Percentiles rank a stretch among this genome's conserved stretches.
Evolutionary conservation across 1,140 invertebrate genomes (phyloP).

Genomic region (Bombus balteatus): DNA sequence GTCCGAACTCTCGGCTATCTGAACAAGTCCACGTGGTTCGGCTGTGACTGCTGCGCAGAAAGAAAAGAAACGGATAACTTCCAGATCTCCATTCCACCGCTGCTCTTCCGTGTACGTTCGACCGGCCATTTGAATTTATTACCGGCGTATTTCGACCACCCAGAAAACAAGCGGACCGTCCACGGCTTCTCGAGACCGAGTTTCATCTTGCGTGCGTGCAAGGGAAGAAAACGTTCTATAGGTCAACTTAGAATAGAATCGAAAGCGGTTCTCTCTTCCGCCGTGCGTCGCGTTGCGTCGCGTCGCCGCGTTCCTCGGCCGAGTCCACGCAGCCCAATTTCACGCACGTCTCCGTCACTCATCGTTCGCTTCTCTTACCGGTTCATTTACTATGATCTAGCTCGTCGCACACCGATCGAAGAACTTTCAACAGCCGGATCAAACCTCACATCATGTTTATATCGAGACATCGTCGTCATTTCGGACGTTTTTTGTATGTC

Average conservation of each 20-base stretch:
- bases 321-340: conserved; percentile 54
- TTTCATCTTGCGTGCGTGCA: conserved; percentile 47
- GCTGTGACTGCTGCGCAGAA: not conserved
- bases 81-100: conserved; percentile 15
- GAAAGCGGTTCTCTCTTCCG: conserved; percentile 46
- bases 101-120: conserved; percentile 57
- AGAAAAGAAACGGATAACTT: conserved; percentile 22
- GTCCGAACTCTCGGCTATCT: not conserved
- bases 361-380: not conserved
- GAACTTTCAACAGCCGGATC: not conserved
- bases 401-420: not conserved
- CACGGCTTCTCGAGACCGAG: conserved; percentile 56
- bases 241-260: conserved; percentile 71
- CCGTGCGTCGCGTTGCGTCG: conserved; percentile 35
- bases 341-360: conserved; percentile 1
- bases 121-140: conserved; percentile 59
- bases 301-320: conserved; percentile 28
- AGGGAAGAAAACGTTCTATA: conserved; percentile 68
- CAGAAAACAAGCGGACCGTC: conserved; percentile 58
- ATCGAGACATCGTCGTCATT: not conserved
- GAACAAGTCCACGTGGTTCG: conserved; percentile 7
- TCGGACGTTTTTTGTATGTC: not conserved
- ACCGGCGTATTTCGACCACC: conserved; percentile 60
- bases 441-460: no score
- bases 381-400: no score